phyloP scores from a whole-genome alignment of 1,140 invertebrate genomes.

The Globodera ellingtonae region DNA sequence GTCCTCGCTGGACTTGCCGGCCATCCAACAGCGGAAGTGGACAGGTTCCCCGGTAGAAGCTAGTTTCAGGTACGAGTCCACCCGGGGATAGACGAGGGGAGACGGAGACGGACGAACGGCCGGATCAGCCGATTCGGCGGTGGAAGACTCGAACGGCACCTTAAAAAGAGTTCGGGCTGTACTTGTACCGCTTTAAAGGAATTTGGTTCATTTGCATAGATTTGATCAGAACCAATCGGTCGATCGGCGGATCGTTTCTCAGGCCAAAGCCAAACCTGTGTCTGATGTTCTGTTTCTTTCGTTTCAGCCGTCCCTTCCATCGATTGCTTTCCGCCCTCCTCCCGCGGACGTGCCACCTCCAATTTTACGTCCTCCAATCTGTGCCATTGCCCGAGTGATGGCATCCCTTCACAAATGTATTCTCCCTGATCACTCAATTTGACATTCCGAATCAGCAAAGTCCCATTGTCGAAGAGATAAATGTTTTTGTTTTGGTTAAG shows the following conservation, averaged over 20 bases:
- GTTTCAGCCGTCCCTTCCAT: neutral
- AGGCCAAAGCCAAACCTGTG: too few relatives aligned
- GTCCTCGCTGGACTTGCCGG: conserved; percentile 3
- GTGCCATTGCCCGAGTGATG: neutral
- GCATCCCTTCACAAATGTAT: conserved; percentile 7
- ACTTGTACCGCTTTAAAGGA: too few relatives aligned
- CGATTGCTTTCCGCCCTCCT: neutral
- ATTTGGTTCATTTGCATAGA: too few relatives aligned
- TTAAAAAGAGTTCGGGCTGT: neutral
- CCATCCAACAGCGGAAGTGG: conserved; percentile 25
- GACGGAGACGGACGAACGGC: neutral
- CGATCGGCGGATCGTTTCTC: too few relatives aligned
- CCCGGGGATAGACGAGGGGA: neutral
- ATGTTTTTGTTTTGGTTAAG: neutral
- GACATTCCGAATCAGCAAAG: neutral
- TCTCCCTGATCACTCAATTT: neutral
- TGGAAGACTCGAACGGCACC: neutral
- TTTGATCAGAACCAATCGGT: too few relatives aligned
- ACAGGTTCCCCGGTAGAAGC: conserved; percentile 19
- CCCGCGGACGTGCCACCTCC: neutral
- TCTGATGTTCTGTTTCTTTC: neutral
- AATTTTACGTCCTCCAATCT: neutral
- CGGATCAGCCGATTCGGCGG: too few relatives aligned
- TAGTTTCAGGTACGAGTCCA: conserved; percentile 19
- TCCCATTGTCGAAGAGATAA: neutral